phyloP scores from a whole-genome alignment of 2,888 invertebrate genomes.

The Drosophila engyochracea region DNA sequence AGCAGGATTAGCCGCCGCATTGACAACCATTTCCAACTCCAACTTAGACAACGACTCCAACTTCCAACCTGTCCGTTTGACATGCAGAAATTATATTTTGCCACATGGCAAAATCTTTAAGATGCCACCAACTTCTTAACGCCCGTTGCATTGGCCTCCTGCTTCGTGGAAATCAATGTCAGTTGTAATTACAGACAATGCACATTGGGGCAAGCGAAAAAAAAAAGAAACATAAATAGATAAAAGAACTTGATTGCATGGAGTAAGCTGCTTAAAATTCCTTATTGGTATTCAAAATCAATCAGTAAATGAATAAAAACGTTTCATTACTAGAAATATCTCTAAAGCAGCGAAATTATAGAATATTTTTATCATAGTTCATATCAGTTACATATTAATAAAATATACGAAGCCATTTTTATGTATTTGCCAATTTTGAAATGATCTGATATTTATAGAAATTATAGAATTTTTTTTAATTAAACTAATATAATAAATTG shows the following conservation, averaged over 20 bases:
- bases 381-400: neutral
- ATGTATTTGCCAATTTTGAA: neutral
- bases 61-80: slow-evolving; percentile 59
- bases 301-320: neutral
- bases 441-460: neutral
- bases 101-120: slow-evolving; percentile 70
- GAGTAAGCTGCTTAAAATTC: slow-evolving; percentile 14
- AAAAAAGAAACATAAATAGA: neutral
- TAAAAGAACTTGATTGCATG: neutral
- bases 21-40: slow-evolving; percentile 60
- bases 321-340: neutral
- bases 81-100: slow-evolving; percentile 76
- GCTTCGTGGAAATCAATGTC: slow-evolving; percentile 76
- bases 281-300: neutral
- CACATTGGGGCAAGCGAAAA: slow-evolving; percentile 26
- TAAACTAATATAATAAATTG: neutral
- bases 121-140: slow-evolving; percentile 75
- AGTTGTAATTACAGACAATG: slow-evolving; percentile 60
- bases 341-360: neutral
- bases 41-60: slow-evolving; percentile 19
- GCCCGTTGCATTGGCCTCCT: slow-evolving; percentile 53
- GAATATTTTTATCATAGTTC: neutral
- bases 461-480: neutral
- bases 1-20: slow-evolving; percentile 76
- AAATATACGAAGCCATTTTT: neutral